Percentiles rank a stretch among this genome's conserved stretches.
These are phyloP conservation scores for Enteromius paludinosus DNA, from an alignment of 2,797 vertebrate species.

Conservation along the genomic window DNA sequence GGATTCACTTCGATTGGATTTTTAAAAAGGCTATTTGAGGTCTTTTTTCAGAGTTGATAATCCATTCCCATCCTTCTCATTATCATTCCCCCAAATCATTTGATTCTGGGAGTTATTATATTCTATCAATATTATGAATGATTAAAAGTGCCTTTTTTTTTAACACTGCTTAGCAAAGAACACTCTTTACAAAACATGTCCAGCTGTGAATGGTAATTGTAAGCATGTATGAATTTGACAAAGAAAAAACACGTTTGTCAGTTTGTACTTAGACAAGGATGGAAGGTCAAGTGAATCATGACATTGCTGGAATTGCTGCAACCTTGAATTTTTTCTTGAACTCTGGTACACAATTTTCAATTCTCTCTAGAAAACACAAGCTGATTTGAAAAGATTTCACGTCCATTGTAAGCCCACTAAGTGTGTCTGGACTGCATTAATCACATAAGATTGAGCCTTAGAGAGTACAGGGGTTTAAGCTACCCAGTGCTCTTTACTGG, in stretches of 20 bases:
- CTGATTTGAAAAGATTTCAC: conserved; percentile 1
- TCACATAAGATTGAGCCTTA: conserved; percentile 52
- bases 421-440: conserved; percentile 39
- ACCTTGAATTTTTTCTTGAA: not conserved
- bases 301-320: not conserved
- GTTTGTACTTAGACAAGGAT: not conserved
- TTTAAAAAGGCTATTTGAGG: not conserved
- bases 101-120: not conserved
- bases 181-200: not conserved
- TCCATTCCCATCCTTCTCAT: not conserved
- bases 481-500: conserved; percentile 35
- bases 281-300: not conserved
- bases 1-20: not conserved
- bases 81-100: not conserved
- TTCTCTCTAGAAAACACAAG: conserved; percentile 4
- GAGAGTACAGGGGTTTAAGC: conserved; percentile 32
- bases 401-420: conserved; percentile 13
- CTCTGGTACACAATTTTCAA: not conserved
- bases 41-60: not conserved
- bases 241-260: not conserved
- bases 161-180: not conserved
- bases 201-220: not conserved
- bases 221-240: not conserved
- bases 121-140: not conserved
- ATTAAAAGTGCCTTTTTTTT: not conserved